A percentile compares a stretch with the other conserved stretches of the same genome.
Conservation (phyloP, 1,140 invertebrate species). For the Aradophagus sp. region DNA sequence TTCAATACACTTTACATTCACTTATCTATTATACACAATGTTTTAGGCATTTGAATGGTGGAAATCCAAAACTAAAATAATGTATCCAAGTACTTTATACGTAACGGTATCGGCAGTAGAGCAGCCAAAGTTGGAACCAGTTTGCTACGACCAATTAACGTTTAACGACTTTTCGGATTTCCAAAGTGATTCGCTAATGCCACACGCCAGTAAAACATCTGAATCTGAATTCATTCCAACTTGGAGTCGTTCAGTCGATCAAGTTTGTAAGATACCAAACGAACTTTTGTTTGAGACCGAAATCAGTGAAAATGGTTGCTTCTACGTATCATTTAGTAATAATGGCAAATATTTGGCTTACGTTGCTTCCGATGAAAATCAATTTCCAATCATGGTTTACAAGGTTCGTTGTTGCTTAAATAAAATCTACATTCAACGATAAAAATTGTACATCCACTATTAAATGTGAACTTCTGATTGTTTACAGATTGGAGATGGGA, state of each 20-base stretch:
- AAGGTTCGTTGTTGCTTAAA: no score
- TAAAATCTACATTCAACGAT: no score
- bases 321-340: conserved; percentile 73
- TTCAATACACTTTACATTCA: no score
- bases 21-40: not conserved
- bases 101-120: conserved; percentile 63
- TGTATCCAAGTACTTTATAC: conserved; percentile 68
- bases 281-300: conserved; percentile 68
- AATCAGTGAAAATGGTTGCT: conserved; percentile 71
- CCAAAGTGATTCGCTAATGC: conserved; percentile 34
- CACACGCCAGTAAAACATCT: conserved; percentile 18
- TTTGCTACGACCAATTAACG: conserved; percentile 65
- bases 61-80: conserved; percentile 62
- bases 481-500: conserved; percentile 60
- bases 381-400: conserved; percentile 72
- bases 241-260: conserved; percentile 77
- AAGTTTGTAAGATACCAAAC: conserved; percentile 80
- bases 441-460: no score
- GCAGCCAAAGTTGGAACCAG: conserved; percentile 65
- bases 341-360: conserved; percentile 76
- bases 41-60: conserved; percentile 71
- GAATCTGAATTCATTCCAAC: conserved; percentile 60
- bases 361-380: conserved; percentile 72
- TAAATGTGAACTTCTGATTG: no score
- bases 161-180: conserved; percentile 57